Conservation (phyloP, 2,888 invertebrate genomes). For the Ferrisia virgata region DNA sequence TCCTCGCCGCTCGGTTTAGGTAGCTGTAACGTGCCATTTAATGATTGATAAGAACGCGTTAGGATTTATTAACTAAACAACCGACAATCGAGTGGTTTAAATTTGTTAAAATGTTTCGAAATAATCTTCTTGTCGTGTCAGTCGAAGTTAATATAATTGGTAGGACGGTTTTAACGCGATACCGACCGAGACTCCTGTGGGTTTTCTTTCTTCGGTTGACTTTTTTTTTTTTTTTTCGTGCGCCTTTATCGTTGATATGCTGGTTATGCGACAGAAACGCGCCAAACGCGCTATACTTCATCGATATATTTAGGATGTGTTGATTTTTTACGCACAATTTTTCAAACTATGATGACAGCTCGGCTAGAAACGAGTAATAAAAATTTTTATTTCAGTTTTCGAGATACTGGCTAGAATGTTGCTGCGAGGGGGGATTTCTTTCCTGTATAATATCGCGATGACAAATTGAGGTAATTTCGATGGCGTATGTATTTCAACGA, state of each 20-base stretch:
- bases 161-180: not conserved
- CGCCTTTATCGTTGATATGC: too few relatives aligned
- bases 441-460: not conserved
- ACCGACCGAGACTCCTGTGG: not conserved
- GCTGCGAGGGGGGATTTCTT: not conserved
- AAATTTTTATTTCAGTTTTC: not conserved
- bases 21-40: not conserved
- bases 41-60: not conserved
- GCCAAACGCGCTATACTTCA: not conserved
- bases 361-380: not conserved
- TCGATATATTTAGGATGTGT: not conserved
- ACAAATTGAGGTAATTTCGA: not conserved
- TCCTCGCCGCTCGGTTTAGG: not conserved
- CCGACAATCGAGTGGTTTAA: conserved; percentile 6
- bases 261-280: not conserved
- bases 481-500: conserved; percentile 27
- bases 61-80: not conserved
- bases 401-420: not conserved
- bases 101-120: not conserved
- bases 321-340: not conserved
- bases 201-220: not conserved
- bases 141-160: not conserved
- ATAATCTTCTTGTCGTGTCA: not conserved
- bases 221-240: too few relatives aligned
- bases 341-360: not conserved